Evolutionary conservation across 2,113 vertebrate genomes (phyloP).

Genomic region (Lagopus muta): DNA sequence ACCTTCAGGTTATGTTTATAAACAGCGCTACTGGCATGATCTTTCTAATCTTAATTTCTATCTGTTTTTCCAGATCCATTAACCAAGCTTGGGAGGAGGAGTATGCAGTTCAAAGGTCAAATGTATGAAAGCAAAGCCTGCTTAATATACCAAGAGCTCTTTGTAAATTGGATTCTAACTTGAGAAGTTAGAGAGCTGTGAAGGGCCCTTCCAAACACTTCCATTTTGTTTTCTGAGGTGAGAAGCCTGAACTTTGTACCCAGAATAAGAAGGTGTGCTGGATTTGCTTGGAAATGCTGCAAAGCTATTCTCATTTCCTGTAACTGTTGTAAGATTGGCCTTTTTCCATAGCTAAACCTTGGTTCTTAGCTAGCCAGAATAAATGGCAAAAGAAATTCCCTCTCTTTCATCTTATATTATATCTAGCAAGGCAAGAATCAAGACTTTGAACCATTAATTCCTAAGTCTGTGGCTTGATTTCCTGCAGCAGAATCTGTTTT

Average conservation of each 20-base stretch:
- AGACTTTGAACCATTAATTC: slow-evolving; percentile 14
- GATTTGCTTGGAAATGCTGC: slow-evolving; percentile 20
- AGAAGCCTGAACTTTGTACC: not conserved
- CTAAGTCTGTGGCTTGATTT: slow-evolving; percentile 34
- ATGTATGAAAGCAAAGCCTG: not conserved
- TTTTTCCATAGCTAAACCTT: slow-evolving; percentile 40
- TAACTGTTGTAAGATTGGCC: slow-evolving; percentile 17
- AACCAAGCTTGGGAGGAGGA: not conserved
- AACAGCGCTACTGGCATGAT: not conserved
- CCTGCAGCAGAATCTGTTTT: slow-evolving; percentile 3
- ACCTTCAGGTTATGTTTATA: not conserved
- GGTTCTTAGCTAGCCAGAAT: slow-evolving; percentile 21
- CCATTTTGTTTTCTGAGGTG: not conserved
- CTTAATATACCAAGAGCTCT: not conserved
- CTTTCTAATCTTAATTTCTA: not conserved
- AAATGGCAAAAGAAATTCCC: slow-evolving; percentile 25
- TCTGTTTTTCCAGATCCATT: not conserved
- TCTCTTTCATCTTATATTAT: slow-evolving; percentile 33
- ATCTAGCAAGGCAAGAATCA: slow-evolving; percentile 39
- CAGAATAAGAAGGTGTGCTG: slow-evolving; percentile 35
- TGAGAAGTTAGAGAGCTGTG: not conserved
- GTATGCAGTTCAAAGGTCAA: not conserved
- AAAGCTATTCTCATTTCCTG: slow-evolving; percentile 56
- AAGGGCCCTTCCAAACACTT: not conserved
- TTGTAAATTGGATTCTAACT: not conserved